Evolutionary conservation across 2,113 vertebrate species (phyloP).

Genomic region (Anser brachyrhynchus): DNA sequence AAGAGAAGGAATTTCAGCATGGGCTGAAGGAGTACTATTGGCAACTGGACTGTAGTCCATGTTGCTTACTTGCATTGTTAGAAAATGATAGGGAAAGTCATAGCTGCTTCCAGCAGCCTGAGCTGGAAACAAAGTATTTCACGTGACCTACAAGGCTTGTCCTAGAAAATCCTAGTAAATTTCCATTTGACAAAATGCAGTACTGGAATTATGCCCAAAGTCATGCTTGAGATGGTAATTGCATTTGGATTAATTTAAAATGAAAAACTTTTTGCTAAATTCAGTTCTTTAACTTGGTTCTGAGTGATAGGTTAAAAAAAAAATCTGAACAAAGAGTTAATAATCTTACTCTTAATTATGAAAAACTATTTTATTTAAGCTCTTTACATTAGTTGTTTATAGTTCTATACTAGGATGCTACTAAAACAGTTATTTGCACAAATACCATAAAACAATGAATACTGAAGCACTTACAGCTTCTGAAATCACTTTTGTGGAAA

Average conservation of each 20-base stretch:
- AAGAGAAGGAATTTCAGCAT: conserved; percentile 34
- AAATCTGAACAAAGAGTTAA: fast-evolving
- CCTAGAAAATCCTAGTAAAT: background rate
- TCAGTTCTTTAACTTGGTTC: background rate
- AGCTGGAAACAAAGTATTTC: background rate
- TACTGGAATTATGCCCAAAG: background rate
- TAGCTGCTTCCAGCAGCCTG: background rate
- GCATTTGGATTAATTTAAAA: background rate
- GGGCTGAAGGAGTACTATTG: background rate
- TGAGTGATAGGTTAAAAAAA: background rate
- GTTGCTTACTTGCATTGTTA: background rate
- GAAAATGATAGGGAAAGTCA: background rate
- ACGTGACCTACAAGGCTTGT: background rate
- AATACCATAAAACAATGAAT: background rate
- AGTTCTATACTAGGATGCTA: fast-evolving
- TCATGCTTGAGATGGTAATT: fast-evolving
- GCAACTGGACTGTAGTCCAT: background rate
- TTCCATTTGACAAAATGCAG: background rate
- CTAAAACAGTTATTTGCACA: background rate
- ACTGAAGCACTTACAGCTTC: background rate
- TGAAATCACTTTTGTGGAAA: background rate
- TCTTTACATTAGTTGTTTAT: background rate
- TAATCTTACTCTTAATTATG: background rate
- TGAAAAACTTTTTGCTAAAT: background rate
- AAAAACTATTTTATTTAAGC: background rate